Evolutionary conservation across 2,888 invertebrate species (phyloP), one percentile per base, ranked within the genome.

Genomic region (Pristionchus japonicus): DNA sequence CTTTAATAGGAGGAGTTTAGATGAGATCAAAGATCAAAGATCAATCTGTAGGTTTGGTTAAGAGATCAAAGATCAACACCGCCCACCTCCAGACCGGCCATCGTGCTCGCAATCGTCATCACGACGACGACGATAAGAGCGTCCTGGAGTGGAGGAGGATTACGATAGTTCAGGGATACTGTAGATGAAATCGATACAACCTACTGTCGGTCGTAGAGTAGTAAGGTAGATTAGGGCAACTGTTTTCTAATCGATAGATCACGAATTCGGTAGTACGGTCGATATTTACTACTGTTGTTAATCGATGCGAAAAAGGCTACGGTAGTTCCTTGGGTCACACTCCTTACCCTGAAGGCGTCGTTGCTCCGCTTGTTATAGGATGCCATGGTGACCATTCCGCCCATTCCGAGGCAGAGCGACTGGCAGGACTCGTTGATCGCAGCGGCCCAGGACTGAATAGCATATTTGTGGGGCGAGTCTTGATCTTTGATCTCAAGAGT

Each of bases 381-480:
- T 1, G 82, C 13, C 31, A 82, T 20, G 4, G 49, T 27, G 1
- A 82, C 40, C 82, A 82, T 82, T 27, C 82, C 82, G n/a, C 82
- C 82, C 82, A 82, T 82, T 27, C 82, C 82, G 17, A 82, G 82
- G 40, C 82, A 34, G 20, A 82, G 31, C 82, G 82, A 82, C 43
- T 49, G 80, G 7, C 80, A 27, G 13, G 34, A 47, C 47, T 80
- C 80, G 37, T 49, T 80, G n/a, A 80, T n/a, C 47, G 80, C 80
- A n/a, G 47, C 49, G 11, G 49, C 49, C 80, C 80, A 80, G n/a
- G 80, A 80, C 80, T 80, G 80, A 43, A 43, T 43, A 9, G 11
- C 7, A 47, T 15, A n/a, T n/a, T n/a, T n/a, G n/a, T n/a, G n/a
- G n/a, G n/a, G n/a, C n/a, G n/a, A n/a, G n/a, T 15, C 2, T 17